Evolutionary conservation across 1,140 invertebrate species (phyloP), one percentile per base, ranked within the genome.

Genomic region (Caenorhabditis brenneri): DNA sequence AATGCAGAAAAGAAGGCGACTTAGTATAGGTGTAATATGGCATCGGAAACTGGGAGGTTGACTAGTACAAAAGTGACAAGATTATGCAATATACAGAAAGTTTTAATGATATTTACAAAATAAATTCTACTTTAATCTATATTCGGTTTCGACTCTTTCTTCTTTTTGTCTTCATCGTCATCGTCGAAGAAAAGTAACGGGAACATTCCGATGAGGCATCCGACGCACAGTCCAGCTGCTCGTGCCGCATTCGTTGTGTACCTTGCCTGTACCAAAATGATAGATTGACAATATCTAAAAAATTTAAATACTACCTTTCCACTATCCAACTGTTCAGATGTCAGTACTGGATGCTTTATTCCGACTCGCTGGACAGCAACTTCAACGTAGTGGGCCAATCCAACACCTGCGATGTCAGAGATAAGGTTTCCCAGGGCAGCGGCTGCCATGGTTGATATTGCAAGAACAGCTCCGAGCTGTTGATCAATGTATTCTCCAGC

Each of bases 401-500:
- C 92, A 85, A 99, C 95, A 84, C 96, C 96, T 85, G 96, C 93
- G 65, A 98, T 93, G 92, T 99, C 97, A 58, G 96, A 97, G 85
- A 98, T 94, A 7, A 96, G 96, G 86, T 93, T 93, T 29, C 93
- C 93, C 16, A 93, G 83, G 1, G 91, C 93, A 86, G 93, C 93
- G 86, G 93, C 93, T 90, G 88, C 85, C 91, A 90, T 86, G 16
- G 86, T 90, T 33, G 88, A 89, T 79, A 87, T 81, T 22, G 46
- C 74, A 27, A 90, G 82, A 60, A 88, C 58, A 19, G 86, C 81
- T 10, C 87, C 87, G 27, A 90, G 80, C 55, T 81, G 46, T 74
- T 93, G 91, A 92, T 99, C 97, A 88, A 99, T 98, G 88, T 96
- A 96, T 92, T 98, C 97, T 55, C 97, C 97, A 90, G 96, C 96